phyloP scores from a whole-genome alignment of 2,888 invertebrate genomes.

The Meandrusa payeni region DNA sequence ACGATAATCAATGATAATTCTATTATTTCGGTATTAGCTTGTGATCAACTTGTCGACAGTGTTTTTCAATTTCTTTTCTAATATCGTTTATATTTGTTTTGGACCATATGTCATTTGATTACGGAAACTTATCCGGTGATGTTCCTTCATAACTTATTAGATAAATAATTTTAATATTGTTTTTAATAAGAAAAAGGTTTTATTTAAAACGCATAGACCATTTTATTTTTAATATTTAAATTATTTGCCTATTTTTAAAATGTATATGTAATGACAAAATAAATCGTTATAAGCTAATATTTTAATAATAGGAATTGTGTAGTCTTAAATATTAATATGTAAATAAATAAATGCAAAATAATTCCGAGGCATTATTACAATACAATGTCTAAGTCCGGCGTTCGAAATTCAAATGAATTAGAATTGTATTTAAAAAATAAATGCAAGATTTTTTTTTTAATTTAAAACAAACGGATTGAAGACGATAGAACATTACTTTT shows the following conservation, averaged over 20 bases:
- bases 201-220: too few relatives aligned
- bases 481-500: slow-evolving; percentile 75
- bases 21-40: slow-evolving; percentile 70
- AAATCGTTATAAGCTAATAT: too few relatives aligned
- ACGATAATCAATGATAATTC: slow-evolving; percentile 78
- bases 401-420: too few relatives aligned
- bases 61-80: slow-evolving; percentile 41
- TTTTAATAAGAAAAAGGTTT: slow-evolving; percentile 27
- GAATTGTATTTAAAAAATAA: too few relatives aligned
- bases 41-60: slow-evolving; percentile 71
- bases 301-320: too few relatives aligned
- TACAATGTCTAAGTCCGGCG: too few relatives aligned
- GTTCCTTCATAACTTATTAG: neutral
- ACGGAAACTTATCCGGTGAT: slow-evolving; percentile 27
- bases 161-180: slow-evolving; percentile 24
- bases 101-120: slow-evolving; percentile 58
- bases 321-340: too few relatives aligned
- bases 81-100: slow-evolving; percentile 57
- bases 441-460: slow-evolving; percentile 33
- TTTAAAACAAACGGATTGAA: slow-evolving; percentile 46
- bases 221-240: too few relatives aligned
- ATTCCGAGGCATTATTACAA: too few relatives aligned
- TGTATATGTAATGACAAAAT: too few relatives aligned
- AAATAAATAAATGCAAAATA: too few relatives aligned
- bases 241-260: too few relatives aligned